A percentile compares a stretch with the other conserved stretches of the same genome.
Conservation (phyloP, 2,797 vertebrate genomes). For the Buphagus erythrorhynchus region DNA sequence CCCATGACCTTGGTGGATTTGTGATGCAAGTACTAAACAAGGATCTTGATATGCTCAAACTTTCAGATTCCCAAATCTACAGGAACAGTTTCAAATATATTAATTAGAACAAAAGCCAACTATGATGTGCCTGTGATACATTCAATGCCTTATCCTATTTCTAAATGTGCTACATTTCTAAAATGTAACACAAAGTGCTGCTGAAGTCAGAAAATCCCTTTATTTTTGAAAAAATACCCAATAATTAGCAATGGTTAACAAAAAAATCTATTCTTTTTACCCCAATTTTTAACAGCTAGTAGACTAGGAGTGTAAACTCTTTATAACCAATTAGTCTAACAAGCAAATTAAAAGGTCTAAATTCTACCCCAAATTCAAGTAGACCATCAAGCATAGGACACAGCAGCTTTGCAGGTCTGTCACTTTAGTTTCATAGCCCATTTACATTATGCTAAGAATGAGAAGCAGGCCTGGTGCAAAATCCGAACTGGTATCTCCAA, state of each 20-base stretch:
- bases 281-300: neutral
- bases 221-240: neutral
- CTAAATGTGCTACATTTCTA: neutral
- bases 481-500: neutral
- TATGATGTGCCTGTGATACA: neutral
- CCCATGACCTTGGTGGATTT: neutral
- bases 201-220: neutral
- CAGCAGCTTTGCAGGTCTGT: neutral
- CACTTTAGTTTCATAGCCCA: neutral
- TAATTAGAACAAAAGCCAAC: neutral
- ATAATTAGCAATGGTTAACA: neutral
- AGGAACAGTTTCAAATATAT: neutral
- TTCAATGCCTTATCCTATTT: neutral
- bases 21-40: neutral
- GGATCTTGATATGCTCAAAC: neutral
- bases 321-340: neutral
- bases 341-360: neutral
- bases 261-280: neutral
- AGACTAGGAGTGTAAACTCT: neutral
- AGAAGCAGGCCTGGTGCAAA: neutral
- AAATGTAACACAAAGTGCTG: neutral
- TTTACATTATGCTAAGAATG: neutral
- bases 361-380: neutral
- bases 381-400: neutral
- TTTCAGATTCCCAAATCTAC: neutral